Evolutionary conservation across 2,113 vertebrate genomes (phyloP).

Genomic region (Balaenoptera acutorostrata): DNA sequence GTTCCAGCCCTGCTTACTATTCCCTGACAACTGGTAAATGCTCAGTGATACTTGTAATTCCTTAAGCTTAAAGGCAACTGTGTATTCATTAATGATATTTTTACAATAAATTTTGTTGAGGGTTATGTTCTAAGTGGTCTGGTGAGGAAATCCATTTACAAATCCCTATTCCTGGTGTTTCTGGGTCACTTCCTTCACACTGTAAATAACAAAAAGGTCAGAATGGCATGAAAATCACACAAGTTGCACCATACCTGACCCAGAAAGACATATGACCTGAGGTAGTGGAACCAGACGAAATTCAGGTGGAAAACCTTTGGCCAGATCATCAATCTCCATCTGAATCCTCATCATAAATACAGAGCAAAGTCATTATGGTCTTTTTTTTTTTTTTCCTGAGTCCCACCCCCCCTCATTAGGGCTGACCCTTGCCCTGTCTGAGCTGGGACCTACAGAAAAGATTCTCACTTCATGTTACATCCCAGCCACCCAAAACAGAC

Average conservation of each 20-base stretch:
- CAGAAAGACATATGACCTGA: not conserved
- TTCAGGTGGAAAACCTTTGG: not conserved
- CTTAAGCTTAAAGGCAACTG: not conserved
- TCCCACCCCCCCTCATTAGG: not conserved
- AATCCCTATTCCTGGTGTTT: not conserved
- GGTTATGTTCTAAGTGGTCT: not conserved
- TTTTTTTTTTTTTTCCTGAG: too few relatives aligned
- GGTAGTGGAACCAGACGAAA: not conserved
- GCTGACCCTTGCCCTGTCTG: not conserved
- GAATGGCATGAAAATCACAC: not conserved
- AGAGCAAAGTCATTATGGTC: not conserved
- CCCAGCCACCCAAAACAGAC: not conserved
- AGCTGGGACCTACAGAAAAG: not conserved
- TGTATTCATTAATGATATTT: not conserved
- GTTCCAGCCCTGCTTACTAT: not conserved
- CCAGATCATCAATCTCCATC: not conserved
- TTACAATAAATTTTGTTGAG: not conserved
- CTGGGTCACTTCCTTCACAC: not conserved
- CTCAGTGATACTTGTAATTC: not conserved
- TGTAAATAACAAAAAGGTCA: not conserved
- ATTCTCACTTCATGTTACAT: not conserved
- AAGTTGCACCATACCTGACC: not conserved
- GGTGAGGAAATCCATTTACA: not conserved
- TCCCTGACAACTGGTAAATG: not conserved
- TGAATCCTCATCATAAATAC: not conserved